A percentile compares a stretch with the other conserved stretches of the same genome.
These are phyloP conservation scores for Dicyema japonicum DNA, from an alignment of 1,140 invertebrate genomes.

Conservation along the genomic window DNA sequence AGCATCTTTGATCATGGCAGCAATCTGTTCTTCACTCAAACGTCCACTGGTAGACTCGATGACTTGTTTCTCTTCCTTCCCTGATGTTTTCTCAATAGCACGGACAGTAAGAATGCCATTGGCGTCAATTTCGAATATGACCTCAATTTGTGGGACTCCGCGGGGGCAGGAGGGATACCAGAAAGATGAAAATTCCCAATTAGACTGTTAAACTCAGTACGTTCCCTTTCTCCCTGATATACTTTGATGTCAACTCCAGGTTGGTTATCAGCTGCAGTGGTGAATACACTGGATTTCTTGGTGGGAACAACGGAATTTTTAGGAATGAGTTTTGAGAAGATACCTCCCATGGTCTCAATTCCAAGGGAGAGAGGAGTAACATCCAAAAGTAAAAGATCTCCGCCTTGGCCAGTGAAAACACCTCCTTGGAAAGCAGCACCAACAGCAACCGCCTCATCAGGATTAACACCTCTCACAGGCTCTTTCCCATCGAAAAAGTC, in stretches of 20 bases:
- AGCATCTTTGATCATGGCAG: conserved; percentile 85
- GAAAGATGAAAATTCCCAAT: conserved; percentile 89
- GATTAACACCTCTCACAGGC: conserved; percentile 80
- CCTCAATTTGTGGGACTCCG: conserved; percentile 91
- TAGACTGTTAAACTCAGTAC: conserved; percentile 95
- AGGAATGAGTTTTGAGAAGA: conserved; percentile 93
- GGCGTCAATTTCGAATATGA: conserved; percentile 92
- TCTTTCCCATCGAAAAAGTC: conserved; percentile 93
- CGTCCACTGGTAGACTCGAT: conserved; percentile 93
- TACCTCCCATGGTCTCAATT: conserved; percentile 92
- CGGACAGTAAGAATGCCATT: conserved; percentile 56
- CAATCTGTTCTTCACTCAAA: conserved; percentile 65
- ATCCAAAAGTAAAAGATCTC: conserved; percentile 73
- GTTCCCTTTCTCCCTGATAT: conserved; percentile 78
- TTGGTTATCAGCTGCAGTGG: conserved; percentile 87
- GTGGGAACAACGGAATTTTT: conserved; percentile 92
- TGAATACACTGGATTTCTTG: conserved; percentile 98
- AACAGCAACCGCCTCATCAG: conserved; percentile 43
- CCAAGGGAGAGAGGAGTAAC: conserved; percentile 91
- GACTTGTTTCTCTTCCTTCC: conserved; percentile 81
- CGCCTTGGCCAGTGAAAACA: conserved; percentile 29
- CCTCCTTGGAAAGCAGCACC: conserved; percentile 93
- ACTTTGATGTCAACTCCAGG: conserved; percentile 93
- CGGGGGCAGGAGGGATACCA: conserved; percentile 82
- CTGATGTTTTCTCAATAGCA: conserved; percentile 71